phyloP scores from a whole-genome alignment of 2,113 vertebrate species.

The cattle (Bos taurus) region DNA sequence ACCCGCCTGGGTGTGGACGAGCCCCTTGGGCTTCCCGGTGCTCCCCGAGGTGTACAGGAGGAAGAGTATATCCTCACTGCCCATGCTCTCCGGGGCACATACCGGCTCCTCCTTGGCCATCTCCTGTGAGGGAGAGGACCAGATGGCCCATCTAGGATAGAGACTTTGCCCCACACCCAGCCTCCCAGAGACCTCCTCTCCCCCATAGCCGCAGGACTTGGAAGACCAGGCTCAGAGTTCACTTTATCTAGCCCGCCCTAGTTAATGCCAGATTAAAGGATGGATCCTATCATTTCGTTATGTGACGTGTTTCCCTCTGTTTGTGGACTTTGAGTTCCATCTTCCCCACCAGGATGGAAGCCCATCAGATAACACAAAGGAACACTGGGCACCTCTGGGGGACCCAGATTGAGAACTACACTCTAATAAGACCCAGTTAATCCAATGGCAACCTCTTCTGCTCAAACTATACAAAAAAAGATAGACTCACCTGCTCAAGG shows the following conservation, averaged over 20 bases:
- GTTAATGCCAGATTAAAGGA: background rate
- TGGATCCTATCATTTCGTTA: background rate
- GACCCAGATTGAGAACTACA: background rate
- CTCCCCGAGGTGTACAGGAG: slow-evolving; percentile 93
- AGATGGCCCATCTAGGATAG: background rate
- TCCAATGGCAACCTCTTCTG: too few relatives aligned
- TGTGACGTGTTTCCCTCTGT: background rate
- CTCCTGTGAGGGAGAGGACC: slow-evolving; percentile 77
- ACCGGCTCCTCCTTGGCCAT: slow-evolving; percentile 83
- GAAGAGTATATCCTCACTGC: slow-evolving; percentile 91
- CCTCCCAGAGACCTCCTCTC: background rate
- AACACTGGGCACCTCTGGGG: background rate
- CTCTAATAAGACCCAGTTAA: background rate
- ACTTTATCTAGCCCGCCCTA: background rate
- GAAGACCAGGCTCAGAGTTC: background rate
- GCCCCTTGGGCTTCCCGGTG: slow-evolving; percentile 92
- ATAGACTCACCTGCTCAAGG: slow-evolving; percentile 87
- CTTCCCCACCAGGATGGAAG: background rate
- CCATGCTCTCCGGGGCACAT: slow-evolving; percentile 88
- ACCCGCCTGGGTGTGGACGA: slow-evolving; percentile 92
- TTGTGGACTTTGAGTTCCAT: background rate
- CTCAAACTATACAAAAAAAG: background rate
- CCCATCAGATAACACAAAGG: background rate
- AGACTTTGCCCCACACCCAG: background rate
- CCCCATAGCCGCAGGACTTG: background rate